Evolutionary conservation across 2,888 invertebrate species (phyloP), one percentile per base, ranked within the genome.

Genomic region (Drosophila rellima): DNA sequence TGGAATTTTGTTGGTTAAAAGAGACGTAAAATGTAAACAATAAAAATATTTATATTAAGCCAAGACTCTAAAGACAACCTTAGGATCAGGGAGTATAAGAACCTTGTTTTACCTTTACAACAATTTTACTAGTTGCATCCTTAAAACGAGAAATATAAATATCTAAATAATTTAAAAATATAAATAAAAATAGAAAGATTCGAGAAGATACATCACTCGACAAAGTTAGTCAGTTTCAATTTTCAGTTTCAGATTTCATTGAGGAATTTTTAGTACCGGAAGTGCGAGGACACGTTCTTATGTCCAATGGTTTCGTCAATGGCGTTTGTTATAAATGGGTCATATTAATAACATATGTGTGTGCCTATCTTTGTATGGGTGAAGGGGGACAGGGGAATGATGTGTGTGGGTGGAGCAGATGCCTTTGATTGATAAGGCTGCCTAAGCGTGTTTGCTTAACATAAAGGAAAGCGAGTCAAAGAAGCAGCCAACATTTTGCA

Each of bases 401-500:
- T 60, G 70, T 50, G 65, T 29, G 40, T 31, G 29, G 56, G 52
- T 68, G 40, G n/a, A 40, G 51, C 63, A 70, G 88, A 88, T 83
- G 74, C 84, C 80, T 79, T 72, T 89, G 84, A 85, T 85, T 85
- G 84, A 85, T 85, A 89, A 74, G 89, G 84, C 84, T 85, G 82
- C 84, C 71, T 84, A 85, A 85, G 88, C 82, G 80, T 87, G 89
- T 85, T 85, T 89, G 67, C 71, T 64, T 50, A 71, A 68, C 84
- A 64, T 45, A 54, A 50, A 73, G 45, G 40, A 44, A 73, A 54
- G 44, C 52, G 45, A 64, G 48, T 59, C 62, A 70, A 63, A 59
- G 74, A 74, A 65, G 70, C 57, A 61, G 56, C 31, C 62, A 78
- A 74, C 81, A 88, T 76, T 84, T 82, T 79, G 77, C 84, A 84